phyloP scores from a whole-genome alignment of 2,113 vertebrate genomes.

The Labeo rohita region DNA sequence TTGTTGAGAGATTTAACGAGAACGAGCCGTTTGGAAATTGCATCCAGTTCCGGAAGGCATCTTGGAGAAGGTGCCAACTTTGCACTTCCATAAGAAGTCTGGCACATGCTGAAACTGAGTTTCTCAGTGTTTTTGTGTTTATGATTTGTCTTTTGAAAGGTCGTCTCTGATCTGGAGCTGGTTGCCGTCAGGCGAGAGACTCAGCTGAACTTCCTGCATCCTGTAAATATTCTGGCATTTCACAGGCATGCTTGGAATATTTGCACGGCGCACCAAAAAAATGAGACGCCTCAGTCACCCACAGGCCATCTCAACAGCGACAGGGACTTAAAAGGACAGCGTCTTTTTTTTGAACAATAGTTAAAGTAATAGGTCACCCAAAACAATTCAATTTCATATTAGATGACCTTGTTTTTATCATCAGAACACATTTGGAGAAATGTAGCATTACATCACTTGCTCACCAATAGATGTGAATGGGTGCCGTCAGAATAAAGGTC shows the following conservation, averaged over 20 bases:
- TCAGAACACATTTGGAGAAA: not conserved
- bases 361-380: not conserved
- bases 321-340: not conserved
- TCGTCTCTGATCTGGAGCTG: constrained; percentile 32
- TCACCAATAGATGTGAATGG: not conserved
- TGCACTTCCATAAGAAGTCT: not conserved
- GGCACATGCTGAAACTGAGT: not conserved
- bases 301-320: not conserved
- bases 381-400: too few species aligned
- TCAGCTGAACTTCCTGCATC: constrained; percentile 51
- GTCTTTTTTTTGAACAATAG: not conserved
- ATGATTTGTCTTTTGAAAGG: not conserved
- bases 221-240: constrained; percentile 56
- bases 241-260: constrained; percentile 57
- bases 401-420: not conserved
- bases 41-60: not conserved
- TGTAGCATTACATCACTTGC: not conserved
- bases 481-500: not conserved
- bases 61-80: not conserved
- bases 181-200: constrained; percentile 45
- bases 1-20: not conserved
- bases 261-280: constrained; percentile 21
- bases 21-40: not conserved
- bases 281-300: not conserved
- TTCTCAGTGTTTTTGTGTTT: constrained; percentile 9